Evolutionary conservation across 2,113 vertebrate species (phyloP).

Genomic region (Symphodus melops): DNA sequence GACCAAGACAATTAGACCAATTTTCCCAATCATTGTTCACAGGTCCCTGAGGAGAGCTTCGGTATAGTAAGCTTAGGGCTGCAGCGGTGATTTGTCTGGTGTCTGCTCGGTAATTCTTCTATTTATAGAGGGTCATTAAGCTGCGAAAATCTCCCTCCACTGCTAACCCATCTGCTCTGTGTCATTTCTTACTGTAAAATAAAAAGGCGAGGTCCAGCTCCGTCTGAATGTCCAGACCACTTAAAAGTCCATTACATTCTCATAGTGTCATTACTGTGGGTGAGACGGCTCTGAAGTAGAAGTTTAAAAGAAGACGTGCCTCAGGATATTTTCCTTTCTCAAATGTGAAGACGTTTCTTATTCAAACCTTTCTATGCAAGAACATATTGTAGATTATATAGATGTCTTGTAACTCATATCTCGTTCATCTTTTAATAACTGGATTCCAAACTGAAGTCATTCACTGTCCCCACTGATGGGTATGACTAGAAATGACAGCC

Average conservation of each 20-base stretch:
- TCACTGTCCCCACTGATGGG: neutral
- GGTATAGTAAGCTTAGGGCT: slow-evolving; percentile 29
- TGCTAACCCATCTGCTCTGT: slow-evolving; percentile 62
- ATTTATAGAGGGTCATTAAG: slow-evolving; percentile 80
- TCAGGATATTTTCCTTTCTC: slow-evolving; percentile 29
- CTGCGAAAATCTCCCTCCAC: slow-evolving; percentile 72
- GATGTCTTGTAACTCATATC: slow-evolving; percentile 17
- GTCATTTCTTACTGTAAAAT: slow-evolving; percentile 78
- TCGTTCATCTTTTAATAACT: neutral
- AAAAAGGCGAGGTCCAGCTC: slow-evolving; percentile 73
- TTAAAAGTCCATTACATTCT: slow-evolving; percentile 80
- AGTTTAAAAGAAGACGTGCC: slow-evolving; percentile 30
- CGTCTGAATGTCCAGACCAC: slow-evolving; percentile 72
- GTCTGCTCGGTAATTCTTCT: slow-evolving; percentile 70
- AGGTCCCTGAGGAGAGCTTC: slow-evolving; percentile 49
- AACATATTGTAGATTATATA: slow-evolving; percentile 22
- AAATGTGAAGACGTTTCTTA: slow-evolving; percentile 19
- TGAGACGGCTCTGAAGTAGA: slow-evolving; percentile 48
- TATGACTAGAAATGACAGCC: too few relatives aligned
- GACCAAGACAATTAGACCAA: slow-evolving; percentile 59
- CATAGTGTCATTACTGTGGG: slow-evolving; percentile 67
- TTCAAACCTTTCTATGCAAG: slow-evolving; percentile 26
- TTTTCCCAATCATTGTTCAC: slow-evolving; percentile 69
- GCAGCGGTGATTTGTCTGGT: slow-evolving; percentile 69
- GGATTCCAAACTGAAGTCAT: neutral